Conservation (phyloP, 2,888 invertebrate genomes). For the Yponomeuta malinellus region DNA sequence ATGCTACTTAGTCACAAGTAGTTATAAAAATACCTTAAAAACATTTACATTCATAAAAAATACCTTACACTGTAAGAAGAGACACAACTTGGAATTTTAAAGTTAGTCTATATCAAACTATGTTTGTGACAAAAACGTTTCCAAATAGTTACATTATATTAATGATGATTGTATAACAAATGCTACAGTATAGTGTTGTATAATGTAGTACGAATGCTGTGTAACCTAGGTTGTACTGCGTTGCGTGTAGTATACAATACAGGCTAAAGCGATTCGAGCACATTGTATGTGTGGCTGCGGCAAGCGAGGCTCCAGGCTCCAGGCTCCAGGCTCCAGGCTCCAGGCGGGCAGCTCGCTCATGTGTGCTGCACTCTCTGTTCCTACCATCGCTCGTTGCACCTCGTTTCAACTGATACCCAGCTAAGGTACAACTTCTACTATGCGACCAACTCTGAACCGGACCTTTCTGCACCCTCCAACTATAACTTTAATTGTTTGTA, state of each 20-base stretch:
- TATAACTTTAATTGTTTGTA: no score
- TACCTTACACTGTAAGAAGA: neutral
- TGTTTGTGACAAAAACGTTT: constrained; percentile 24
- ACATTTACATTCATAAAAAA: neutral
- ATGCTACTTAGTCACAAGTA: no score
- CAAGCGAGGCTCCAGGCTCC: no score
- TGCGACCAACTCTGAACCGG: no score
- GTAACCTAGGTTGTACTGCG: constrained; percentile 1
- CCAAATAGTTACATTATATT: constrained; percentile 25
- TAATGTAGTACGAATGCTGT: constrained; percentile 4
- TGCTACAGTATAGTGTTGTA: constrained; percentile 27
- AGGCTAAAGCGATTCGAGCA: neutral
- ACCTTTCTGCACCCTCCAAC: no score
- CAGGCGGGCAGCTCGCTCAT: neutral
- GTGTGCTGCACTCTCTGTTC: no score
- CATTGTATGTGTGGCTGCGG: neutral
- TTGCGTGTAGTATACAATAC: neutral
- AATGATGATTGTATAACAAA: constrained; percentile 18
- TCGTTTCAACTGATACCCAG: no score
- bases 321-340: neutral
- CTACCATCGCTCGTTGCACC: no score
- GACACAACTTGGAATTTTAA: neutral
- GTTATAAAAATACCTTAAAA: neutral
- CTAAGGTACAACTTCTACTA: no score
- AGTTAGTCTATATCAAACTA: constrained; percentile 38